These are phyloP conservation scores for Enteromius thamalakanensis DNA, from an alignment of 2,797 vertebrate genomes.

Conservation along the genomic window DNA sequence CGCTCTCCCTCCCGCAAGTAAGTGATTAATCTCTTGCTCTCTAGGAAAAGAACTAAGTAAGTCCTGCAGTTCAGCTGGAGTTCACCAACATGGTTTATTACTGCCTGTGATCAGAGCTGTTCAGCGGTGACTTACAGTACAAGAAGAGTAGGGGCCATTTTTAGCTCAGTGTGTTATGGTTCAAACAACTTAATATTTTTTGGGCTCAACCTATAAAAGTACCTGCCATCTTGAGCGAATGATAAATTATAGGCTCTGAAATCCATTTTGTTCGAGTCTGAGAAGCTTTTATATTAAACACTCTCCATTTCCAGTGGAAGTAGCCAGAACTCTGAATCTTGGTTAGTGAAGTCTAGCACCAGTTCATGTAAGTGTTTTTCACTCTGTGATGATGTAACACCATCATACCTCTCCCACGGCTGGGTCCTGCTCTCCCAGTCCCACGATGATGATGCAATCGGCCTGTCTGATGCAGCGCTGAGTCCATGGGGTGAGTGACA, in stretches of 20 bases:
- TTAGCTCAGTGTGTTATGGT: conserved; percentile 20
- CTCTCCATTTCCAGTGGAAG: not conserved
- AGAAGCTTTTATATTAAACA: not conserved
- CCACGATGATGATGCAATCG: conserved; percentile 93
- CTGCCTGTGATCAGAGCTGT: not conserved
- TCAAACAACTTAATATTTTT: conserved; percentile 17
- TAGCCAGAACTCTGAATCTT: not conserved
- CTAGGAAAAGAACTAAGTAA: not conserved
- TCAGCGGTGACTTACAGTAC: not conserved
- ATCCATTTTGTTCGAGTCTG: not conserved
- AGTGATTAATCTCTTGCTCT: conserved; percentile 24
- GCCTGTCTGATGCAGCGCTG: conserved; percentile 95
- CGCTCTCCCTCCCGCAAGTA: not conserved
- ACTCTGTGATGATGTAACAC: conserved; percentile 8
- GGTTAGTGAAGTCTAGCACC: not conserved
- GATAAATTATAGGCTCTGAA: conserved; percentile 15
- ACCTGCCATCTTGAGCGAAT: not conserved
- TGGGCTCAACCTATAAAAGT: not conserved
- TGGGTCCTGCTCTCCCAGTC: conserved; percentile 92
- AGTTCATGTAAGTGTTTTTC: conserved; percentile 1
- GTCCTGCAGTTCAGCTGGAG: not conserved
- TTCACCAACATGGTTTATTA: not conserved
- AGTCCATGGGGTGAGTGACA: conserved; percentile 90
- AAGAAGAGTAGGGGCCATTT: not conserved
- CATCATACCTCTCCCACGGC: conserved; percentile 86